Evolutionary conservation across 2,888 invertebrate genomes (phyloP), one percentile per base, ranked within the genome.

Genomic region (Cheiracanthium punctorium): DNA sequence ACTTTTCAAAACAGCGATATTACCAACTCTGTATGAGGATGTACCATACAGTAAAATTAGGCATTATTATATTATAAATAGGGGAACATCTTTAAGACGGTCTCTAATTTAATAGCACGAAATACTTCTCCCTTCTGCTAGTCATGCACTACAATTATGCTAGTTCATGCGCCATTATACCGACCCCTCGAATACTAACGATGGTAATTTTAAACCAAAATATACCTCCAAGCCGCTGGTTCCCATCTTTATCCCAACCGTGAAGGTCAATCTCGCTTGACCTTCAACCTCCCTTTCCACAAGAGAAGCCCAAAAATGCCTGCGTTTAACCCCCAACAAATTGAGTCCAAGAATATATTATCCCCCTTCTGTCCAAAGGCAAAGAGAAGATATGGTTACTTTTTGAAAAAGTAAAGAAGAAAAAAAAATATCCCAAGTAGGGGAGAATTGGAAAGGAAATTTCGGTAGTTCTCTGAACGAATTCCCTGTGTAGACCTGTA

Each of bases 241-340:
- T 58, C 58, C 58, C 58, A 58, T 58, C 58, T 58, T 58, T 24
- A 24, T 24, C 24, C 24, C 2, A 20, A 58, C 58, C 58, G 58
- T 24, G 24, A 7, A 24, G 58, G 58, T 58, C 58, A 58, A 24
- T 24, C 58, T 24, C 58, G 58, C 58, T 58, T 58, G 58, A 58
- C 58, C 58, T 24, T 58, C 24, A 58, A 24, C 1, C 58, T 17
- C 17, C 17, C 10, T 48, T 24, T 24, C 37, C 76, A 43, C 65
- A 41, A 65, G 43, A 37, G 20, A 14, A 75, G 64, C 24, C 29
- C 65, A 43, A 37, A 76, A 75, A 75, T 75, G 65, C 75, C 75
- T 76, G 29, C 69, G 43, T 69, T 76, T 76, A 58, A 76, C 69
- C 58, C 24, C 24, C 41, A 76, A 69, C 69, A 67, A 76, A 76